Percentiles rank a stretch among this genome's conserved stretches.
phyloP scores from a whole-genome alignment of 1,140 invertebrate species.

The Callitettix versicolor region DNA sequence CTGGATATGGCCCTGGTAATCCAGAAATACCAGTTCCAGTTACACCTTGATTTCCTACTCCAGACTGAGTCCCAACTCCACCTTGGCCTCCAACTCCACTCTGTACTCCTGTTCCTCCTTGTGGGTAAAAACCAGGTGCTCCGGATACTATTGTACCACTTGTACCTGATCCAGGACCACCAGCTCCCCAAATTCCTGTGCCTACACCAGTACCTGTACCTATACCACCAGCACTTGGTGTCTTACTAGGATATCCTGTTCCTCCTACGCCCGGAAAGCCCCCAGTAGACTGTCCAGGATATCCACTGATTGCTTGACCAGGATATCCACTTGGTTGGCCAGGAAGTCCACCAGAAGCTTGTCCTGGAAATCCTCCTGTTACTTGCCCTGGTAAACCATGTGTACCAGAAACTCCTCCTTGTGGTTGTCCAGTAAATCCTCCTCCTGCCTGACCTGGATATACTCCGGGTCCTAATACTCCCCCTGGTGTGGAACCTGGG shows the following conservation, averaged over 20 bases:
- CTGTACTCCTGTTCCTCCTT: constrained; percentile 12
- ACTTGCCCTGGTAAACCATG: constrained; percentile 16
- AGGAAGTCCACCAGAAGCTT: constrained; percentile 1
- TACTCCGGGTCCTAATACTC: constrained; percentile 11
- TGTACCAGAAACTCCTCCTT: constrained; percentile 6
- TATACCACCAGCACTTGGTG: constrained; percentile 10
- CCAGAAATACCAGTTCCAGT: background rate
- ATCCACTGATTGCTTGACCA: constrained; percentile 1
- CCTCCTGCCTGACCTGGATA: constrained; percentile 10
- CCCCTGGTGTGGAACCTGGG: constrained; percentile 13
- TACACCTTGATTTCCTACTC: no score
- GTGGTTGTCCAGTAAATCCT: constrained; percentile 7
- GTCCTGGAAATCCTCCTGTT: background rate
- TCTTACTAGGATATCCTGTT: constrained; percentile 18
- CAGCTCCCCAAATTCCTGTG: constrained; percentile 4
- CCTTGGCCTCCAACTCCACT: constrained; percentile 8
- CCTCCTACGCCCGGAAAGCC: constrained; percentile 9
- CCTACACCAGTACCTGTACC: constrained; percentile 9
- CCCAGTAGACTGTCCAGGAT: constrained; percentile 11
- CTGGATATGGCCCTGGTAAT: background rate
- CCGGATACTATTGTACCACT: constrained; percentile 5
- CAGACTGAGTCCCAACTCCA: background rate
- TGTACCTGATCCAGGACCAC: constrained; percentile 2
- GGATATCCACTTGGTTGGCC: constrained; percentile 11
- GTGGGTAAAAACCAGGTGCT: background rate